These are phyloP conservation scores for Gymnothorax javanicus DNA, from an alignment of 2,797 vertebrate genomes.

Conservation along the genomic window DNA sequence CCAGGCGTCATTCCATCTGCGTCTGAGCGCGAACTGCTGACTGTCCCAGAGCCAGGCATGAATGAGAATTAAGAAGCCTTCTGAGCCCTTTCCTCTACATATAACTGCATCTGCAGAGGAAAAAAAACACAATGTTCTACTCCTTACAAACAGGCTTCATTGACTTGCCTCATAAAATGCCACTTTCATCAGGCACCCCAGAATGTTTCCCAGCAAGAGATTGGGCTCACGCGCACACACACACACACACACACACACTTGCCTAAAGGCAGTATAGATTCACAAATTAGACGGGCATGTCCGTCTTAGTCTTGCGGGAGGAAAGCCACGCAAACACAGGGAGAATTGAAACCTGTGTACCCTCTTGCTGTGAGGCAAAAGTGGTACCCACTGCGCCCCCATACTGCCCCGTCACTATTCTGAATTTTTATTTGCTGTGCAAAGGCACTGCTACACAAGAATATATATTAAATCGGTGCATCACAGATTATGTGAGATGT, in stretches of 20 bases:
- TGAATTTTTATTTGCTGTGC: too few species aligned
- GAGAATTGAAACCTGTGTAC: too few species aligned
- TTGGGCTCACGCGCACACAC: neutral
- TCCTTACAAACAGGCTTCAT: neutral
- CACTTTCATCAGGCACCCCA: neutral
- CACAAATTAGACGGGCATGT: too few species aligned
- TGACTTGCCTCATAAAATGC: neutral
- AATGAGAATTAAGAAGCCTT: conserved; percentile 63
- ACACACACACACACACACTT: too few species aligned
- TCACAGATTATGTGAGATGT: neutral
- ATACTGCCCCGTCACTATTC: too few species aligned
- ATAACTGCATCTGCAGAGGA: conserved; percentile 89
- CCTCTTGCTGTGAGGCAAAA: too few species aligned
- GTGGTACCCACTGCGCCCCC: too few species aligned
- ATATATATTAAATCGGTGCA: too few species aligned
- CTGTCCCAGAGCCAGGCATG: neutral
- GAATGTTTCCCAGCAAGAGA: neutral
- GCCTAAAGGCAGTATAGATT: too few species aligned
- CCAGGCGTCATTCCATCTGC: neutral
- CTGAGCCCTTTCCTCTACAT: conserved; percentile 91
- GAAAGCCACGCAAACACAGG: too few species aligned
- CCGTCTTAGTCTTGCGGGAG: too few species aligned
- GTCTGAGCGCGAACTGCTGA: neutral
- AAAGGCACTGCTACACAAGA: too few species aligned
- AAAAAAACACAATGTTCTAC: conserved; percentile 1